Evolutionary conservation across 2,797 vertebrate genomes (phyloP).

Genomic region (Liparis tanakae): DNA sequence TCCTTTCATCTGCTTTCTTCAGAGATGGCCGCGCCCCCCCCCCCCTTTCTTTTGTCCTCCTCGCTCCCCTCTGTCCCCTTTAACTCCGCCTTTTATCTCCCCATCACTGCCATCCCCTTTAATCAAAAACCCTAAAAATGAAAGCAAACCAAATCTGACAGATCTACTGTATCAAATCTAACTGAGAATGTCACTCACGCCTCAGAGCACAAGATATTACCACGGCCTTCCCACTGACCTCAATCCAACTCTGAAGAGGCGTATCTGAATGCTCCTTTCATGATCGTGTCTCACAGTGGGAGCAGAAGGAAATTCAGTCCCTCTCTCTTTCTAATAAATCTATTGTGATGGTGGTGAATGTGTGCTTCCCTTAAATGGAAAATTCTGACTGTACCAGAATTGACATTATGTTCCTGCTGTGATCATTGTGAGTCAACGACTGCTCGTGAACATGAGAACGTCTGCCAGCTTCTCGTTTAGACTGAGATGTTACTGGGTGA

Average conservation of each 20-base stretch:
- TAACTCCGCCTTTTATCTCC: conserved; percentile 70
- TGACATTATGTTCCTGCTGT: conserved; percentile 58
- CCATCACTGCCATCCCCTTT: conserved; percentile 62
- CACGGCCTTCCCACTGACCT: conserved; percentile 74
- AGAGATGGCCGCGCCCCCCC: conserved; percentile 48
- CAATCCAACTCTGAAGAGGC: conserved; percentile 76
- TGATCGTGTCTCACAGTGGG: conserved; percentile 57
- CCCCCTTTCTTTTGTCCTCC: conserved; percentile 59
- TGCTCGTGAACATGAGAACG: conserved; percentile 38
- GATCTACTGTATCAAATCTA: conserved; percentile 68
- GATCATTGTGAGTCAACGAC: conserved; percentile 65
- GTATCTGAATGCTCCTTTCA: conserved; percentile 73
- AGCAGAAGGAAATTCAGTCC: conserved; percentile 57
- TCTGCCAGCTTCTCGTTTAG: conserved; percentile 43
- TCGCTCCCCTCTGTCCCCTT: conserved; percentile 48
- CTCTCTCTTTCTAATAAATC: conserved; percentile 63
- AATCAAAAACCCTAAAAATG: conserved; percentile 70
- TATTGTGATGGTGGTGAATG: conserved; percentile 61
- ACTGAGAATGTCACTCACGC: conserved; percentile 66
- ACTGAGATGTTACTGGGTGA: conserved; percentile 44
- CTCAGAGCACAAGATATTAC: conserved; percentile 71
- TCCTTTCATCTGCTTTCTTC: conserved; percentile 75
- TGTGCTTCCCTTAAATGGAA: conserved; percentile 57
- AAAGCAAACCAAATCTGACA: conserved; percentile 60
- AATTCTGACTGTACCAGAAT: conserved; percentile 58